Conservation (phyloP, 2,888 invertebrate species). For the Lepidocyrtoides sp. region DNA sequence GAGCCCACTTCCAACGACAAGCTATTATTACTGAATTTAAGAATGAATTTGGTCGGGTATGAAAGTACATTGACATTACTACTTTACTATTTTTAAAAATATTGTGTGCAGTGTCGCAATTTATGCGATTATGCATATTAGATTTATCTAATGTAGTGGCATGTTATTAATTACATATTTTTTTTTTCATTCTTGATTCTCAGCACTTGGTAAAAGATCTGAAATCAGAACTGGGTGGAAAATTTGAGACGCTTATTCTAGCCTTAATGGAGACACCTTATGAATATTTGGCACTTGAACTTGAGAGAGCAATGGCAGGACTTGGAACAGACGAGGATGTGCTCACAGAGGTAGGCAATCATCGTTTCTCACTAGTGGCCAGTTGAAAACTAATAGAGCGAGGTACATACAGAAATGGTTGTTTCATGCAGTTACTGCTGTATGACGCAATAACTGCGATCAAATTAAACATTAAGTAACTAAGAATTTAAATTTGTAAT, state of each 20-base stretch:
- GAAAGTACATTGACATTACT: slow-evolving; percentile 19
- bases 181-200: no score
- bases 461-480: no score
- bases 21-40: slow-evolving; percentile 89
- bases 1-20: slow-evolving; percentile 92
- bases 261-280: slow-evolving; percentile 90
- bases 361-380: no score
- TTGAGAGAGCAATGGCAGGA: slow-evolving; percentile 86
- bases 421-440: no score
- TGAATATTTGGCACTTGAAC: slow-evolving; percentile 87
- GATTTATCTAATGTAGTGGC: neutral
- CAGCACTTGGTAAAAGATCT: slow-evolving; percentile 91
- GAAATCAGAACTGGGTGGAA: slow-evolving; percentile 92
- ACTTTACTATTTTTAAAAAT: no score
- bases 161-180: slow-evolving; percentile 21
- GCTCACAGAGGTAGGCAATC: slow-evolving; percentile 86
- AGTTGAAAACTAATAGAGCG: no score
- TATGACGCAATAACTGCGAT: no score
- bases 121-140: neutral
- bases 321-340: slow-evolving; percentile 86
- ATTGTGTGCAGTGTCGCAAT: no score
- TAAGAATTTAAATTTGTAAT: no score
- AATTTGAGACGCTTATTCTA: slow-evolving; percentile 92
- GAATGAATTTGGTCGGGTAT: slow-evolving; percentile 88
- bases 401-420: no score